Conservation (phyloP, 2,888 invertebrate species). For the Philaethria dido region DNA sequence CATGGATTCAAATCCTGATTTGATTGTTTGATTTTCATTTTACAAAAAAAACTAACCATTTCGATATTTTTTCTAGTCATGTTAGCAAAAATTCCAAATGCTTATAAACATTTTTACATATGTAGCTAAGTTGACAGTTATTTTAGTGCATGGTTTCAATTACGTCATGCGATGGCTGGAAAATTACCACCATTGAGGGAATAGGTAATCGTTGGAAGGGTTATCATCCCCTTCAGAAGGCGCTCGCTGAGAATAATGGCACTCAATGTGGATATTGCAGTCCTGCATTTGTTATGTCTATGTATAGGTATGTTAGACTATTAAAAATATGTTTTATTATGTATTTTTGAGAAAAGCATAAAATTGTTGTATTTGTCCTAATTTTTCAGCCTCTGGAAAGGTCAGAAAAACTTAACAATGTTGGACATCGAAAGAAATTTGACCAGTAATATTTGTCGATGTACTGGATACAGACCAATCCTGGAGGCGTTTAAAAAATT, state of each 20-base stretch:
- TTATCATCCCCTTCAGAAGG: constrained; percentile 85
- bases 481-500: constrained; percentile 89
- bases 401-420: constrained; percentile 74
- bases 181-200: constrained; percentile 87
- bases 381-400: constrained; percentile 54
- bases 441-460: constrained; percentile 89
- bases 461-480: constrained; percentile 90
- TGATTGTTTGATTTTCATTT: too few species aligned
- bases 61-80: too few species aligned
- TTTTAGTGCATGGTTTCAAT: constrained; percentile 85
- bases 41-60: too few species aligned
- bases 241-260: constrained; percentile 84
- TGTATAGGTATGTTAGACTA: constrained; percentile 79
- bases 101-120: too few species aligned
- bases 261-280: constrained; percentile 89
- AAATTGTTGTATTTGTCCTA: not conserved
- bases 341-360: too few species aligned
- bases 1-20: too few species aligned
- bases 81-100: too few species aligned
- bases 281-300: constrained; percentile 89
- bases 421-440: constrained; percentile 88
- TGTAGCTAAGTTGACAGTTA: not conserved
- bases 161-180: constrained; percentile 85
- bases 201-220: constrained; percentile 85
- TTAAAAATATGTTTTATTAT: too few species aligned